Evolutionary conservation across 2,888 invertebrate species (phyloP).

Genomic region (Synanthedon tipuliformis): DNA sequence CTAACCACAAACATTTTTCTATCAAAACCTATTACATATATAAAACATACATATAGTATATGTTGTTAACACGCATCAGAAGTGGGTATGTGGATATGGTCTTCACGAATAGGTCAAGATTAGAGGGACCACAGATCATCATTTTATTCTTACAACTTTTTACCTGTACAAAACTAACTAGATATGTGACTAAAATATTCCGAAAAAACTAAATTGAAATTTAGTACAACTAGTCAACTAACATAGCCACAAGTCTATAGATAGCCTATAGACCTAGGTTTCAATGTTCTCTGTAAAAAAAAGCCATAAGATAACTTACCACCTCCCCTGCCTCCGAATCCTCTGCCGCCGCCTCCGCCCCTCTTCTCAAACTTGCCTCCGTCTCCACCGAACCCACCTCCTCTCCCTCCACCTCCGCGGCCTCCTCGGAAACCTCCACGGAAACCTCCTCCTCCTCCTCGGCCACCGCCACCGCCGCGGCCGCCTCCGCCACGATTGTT

Average conservation of each 20-base stretch:
- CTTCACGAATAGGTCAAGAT: slow-evolving; percentile 67
- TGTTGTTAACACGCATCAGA: slow-evolving; percentile 28
- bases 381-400: slow-evolving; percentile 20
- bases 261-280: background rate
- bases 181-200: no score
- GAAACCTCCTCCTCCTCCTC: slow-evolving; percentile 17
- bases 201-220: no score
- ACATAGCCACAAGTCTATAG: no score
- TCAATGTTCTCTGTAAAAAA: background rate
- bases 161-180: no score
- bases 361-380: slow-evolving; percentile 22
- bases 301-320: background rate
- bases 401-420: slow-evolving; percentile 19
- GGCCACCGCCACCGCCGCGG: slow-evolving; percentile 24
- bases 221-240: no score
- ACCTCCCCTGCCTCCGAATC: slow-evolving; percentile 21
- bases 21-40: background rate
- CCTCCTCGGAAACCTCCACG: slow-evolving; percentile 22
- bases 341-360: slow-evolving; percentile 22
- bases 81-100: slow-evolving; percentile 69
- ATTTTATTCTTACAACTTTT: slow-evolving; percentile 13
- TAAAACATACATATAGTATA: background rate
- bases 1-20: slow-evolving; percentile 20
- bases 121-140: slow-evolving; percentile 66
- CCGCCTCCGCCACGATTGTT: slow-evolving; percentile 32